phyloP scores from a whole-genome alignment of 2,888 invertebrate species.

The Pammene fasciana region DNA sequence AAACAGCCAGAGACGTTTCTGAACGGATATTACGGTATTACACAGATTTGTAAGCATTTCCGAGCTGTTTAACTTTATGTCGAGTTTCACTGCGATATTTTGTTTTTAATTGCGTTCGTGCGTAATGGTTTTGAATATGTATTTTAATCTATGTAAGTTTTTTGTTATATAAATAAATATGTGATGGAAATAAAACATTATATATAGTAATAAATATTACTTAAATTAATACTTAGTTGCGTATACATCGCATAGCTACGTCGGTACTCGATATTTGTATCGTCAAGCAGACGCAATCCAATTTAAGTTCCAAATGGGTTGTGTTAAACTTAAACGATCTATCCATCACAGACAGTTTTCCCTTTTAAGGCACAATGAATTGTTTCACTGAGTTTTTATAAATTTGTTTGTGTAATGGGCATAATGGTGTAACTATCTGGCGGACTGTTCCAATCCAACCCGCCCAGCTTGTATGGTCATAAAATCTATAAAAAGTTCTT shows the following conservation, averaged over 20 bases:
- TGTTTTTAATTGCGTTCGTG: constrained; percentile 38
- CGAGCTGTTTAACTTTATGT: constrained; percentile 54
- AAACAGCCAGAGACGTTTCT: constrained; percentile 49
- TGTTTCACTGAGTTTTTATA: background rate
- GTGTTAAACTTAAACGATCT: background rate
- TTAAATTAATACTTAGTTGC: background rate
- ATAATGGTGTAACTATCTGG: constrained; percentile 9
- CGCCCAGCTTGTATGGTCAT: constrained; percentile 23
- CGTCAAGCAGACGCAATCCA: background rate
- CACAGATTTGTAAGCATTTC: constrained; percentile 54
- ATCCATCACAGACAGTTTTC: background rate
- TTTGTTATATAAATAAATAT: background rate
- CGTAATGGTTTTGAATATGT: background rate
- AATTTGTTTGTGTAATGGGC: background rate
- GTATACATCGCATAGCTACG: background rate
- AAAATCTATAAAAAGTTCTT: constrained; percentile 41
- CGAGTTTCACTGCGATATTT: constrained; percentile 41
- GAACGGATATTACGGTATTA: constrained; percentile 58
- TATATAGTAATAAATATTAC: too few species aligned
- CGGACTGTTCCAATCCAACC: background rate
- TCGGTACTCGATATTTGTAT: background rate
- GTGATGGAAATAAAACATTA: background rate
- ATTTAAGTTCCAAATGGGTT: constrained; percentile 10
- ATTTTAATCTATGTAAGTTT: background rate
- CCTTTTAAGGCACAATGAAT: background rate